Percentiles rank a stretch among this genome's conserved stretches.
phyloP scores from a whole-genome alignment of 2,113 vertebrate species.

The Oceanodroma tethys region DNA sequence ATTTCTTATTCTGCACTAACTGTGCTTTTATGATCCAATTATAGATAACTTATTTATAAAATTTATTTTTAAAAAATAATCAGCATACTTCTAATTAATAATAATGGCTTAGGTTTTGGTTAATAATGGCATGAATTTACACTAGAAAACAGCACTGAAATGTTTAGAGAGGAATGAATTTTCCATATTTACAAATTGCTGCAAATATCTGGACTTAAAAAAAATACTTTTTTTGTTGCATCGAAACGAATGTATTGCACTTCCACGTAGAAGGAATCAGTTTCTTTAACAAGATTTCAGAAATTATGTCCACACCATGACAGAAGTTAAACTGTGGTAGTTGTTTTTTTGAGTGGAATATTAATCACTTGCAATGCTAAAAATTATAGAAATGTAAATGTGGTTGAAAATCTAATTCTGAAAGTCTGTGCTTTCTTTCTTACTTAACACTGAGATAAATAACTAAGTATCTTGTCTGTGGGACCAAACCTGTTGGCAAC shows the following conservation, averaged over 20 bases:
- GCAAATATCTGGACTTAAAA: neutral
- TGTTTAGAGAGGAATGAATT: neutral
- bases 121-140: neutral
- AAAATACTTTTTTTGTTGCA: neutral
- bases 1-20: neutral
- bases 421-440: neutral
- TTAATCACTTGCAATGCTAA: neutral
- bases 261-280: neutral
- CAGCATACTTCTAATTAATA: neutral
- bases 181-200: neutral
- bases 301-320: neutral
- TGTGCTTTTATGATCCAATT: neutral
- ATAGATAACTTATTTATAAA: neutral
- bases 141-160: neutral
- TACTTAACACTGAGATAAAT: neutral
- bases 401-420: neutral
- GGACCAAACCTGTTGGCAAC: neutral
- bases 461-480: neutral
- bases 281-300: neutral
- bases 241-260: neutral
- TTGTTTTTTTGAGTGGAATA: neutral
- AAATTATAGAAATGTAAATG: neutral
- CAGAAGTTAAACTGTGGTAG: neutral
- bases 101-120: neutral
- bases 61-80: neutral